Percentiles rank a stretch among this genome's conserved stretches.
These are phyloP conservation scores for Scomberomorus guttatus DNA, from an alignment of 2,797 vertebrate species.

Conservation along the genomic window DNA sequence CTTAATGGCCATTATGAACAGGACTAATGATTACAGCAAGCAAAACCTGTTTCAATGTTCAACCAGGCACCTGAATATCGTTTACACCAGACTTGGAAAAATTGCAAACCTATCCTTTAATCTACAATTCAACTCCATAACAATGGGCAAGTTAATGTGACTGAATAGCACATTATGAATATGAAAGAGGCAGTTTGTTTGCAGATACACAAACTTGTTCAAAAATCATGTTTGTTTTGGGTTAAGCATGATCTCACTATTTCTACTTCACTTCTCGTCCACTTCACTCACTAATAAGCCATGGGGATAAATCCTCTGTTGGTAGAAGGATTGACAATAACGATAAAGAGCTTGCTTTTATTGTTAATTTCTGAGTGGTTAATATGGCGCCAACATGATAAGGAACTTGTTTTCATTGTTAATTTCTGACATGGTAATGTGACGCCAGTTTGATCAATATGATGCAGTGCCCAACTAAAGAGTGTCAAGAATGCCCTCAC, in stretches of 20 bases:
- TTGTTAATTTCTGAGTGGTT: not conserved
- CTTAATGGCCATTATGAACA: too few species aligned
- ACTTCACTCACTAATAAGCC: not conserved
- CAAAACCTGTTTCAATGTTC: too few species aligned
- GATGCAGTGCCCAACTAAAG: constrained; percentile 28
- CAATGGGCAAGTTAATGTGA: not conserved
- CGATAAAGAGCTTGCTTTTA: not conserved
- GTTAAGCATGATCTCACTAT: not conserved
- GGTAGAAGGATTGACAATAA: not conserved
- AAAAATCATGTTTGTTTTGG: not conserved
- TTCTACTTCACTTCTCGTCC: not conserved
- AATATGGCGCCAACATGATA: not conserved
- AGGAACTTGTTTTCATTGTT: constrained; percentile 29
- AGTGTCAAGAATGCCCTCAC: constrained; percentile 55
- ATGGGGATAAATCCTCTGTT: not conserved
- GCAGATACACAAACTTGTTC: not conserved
- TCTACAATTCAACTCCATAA: not conserved
- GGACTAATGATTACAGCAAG: too few species aligned
- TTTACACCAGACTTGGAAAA: too few species aligned
- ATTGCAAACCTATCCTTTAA: not conserved
- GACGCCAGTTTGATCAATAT: constrained; percentile 51
- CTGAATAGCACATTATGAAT: not conserved
- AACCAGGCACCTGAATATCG: too few species aligned
- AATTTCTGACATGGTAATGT: constrained; percentile 23
- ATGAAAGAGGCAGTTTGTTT: not conserved